These are phyloP conservation scores for Tangachromis dhanisi DNA, from an alignment of 2,113 vertebrate species.

Conservation along the genomic window DNA sequence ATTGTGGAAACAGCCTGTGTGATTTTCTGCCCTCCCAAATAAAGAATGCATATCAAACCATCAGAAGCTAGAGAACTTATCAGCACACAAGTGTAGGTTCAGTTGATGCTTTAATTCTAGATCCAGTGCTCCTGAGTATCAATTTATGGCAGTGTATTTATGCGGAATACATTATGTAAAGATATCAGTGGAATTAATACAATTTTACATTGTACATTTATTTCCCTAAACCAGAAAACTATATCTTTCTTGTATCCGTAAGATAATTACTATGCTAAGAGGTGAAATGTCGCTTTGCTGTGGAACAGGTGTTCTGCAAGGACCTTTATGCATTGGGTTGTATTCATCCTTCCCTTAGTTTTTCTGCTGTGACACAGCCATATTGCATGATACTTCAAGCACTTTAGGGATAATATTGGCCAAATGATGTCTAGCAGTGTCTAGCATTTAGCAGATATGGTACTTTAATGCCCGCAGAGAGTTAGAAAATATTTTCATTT, in stretches of 20 bases:
- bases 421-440: background rate
- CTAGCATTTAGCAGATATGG: background rate
- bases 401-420: background rate
- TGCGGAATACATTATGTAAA: background rate
- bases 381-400: background rate
- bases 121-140: background rate
- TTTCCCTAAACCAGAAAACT: background rate
- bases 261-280: background rate
- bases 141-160: background rate
- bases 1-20: slow-evolving; percentile 22
- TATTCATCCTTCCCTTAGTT: background rate
- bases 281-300: background rate
- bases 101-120: background rate
- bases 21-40: slow-evolving; percentile 23
- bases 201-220: background rate
- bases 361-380: background rate
- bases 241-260: background rate
- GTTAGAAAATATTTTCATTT: background rate
- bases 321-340: background rate
- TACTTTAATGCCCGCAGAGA: background rate
- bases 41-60: background rate
- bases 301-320: background rate
- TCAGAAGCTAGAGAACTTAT: background rate
- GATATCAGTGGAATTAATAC: background rate
- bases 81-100: background rate